phyloP scores from a whole-genome alignment of 2,888 invertebrate genomes.

The Scrobipalpa costella region DNA sequence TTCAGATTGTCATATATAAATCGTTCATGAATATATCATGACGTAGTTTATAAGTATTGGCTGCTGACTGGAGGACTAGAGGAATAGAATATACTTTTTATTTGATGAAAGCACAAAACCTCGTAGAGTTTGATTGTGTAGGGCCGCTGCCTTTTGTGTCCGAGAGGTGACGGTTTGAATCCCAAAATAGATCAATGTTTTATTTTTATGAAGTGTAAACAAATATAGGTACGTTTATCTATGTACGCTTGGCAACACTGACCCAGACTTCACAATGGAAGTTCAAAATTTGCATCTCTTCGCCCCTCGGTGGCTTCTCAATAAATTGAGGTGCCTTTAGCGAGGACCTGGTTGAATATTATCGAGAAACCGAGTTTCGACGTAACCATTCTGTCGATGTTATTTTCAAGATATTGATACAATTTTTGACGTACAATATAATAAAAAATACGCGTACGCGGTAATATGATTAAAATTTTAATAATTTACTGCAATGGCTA shows the following conservation, averaged over 20 bases:
- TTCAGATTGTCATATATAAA: background rate
- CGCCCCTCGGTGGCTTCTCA: constrained; percentile 19
- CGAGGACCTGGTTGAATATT: constrained; percentile 8
- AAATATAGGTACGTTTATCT: too few relatives aligned
- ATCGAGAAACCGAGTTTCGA: constrained; percentile 7
- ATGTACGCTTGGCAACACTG: background rate
- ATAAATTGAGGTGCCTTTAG: constrained; percentile 25
- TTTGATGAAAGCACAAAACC: too few relatives aligned
- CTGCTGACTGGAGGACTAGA: too few relatives aligned
- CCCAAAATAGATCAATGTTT: too few relatives aligned
- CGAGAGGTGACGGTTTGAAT: too few relatives aligned
- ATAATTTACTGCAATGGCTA: too few relatives aligned
- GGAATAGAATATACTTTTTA: too few relatives aligned
- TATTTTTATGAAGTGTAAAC: too few relatives aligned
- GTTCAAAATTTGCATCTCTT: constrained; percentile 29
- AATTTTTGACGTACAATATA: background rate
- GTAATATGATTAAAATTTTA: too few relatives aligned
- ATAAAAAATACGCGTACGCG: too few relatives aligned
- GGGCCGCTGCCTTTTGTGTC: too few relatives aligned
- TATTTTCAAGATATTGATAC: constrained; percentile 1
- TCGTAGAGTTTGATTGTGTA: too few relatives aligned
- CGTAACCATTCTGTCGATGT: constrained; percentile 1
- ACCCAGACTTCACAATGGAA: constrained; percentile 21
- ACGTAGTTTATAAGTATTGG: background rate
- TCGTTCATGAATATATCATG: background rate